phyloP scores from a whole-genome alignment of 2,888 invertebrate genomes.

The Paralinhomoeus sp. region DNA sequence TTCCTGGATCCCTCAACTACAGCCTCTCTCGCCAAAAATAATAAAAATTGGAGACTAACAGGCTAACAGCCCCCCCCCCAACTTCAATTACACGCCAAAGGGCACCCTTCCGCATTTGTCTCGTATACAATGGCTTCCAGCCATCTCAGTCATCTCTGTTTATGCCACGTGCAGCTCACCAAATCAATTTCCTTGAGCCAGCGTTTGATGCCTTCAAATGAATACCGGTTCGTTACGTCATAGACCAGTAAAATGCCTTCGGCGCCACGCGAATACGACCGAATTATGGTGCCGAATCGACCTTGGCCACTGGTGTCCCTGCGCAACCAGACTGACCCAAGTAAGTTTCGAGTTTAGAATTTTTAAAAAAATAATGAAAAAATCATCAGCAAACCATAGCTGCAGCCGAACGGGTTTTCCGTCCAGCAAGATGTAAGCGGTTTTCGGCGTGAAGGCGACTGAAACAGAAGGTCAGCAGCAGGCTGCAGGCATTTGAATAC shows the following conservation, averaged over 20 bases:
- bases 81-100: no score
- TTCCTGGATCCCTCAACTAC: no score
- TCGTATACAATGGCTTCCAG: no score
- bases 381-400: conserved; percentile 53
- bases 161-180: no score
- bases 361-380: no score
- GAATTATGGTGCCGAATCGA: conserved; percentile 81
- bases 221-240: conserved; percentile 96
- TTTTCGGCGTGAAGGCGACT: conserved; percentile 56
- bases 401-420: conserved; percentile 85
- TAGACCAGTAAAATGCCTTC: conserved; percentile 84
- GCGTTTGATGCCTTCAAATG: conserved; percentile 82
- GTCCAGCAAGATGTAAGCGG: conserved; percentile 76
- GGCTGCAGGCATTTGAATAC: no score
- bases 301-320: conserved; percentile 85
- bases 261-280: conserved; percentile 85
- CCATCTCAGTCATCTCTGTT: no score
- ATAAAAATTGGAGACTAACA: no score
- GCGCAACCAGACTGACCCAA: conserved; percentile 1
- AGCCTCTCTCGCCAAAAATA: no score
- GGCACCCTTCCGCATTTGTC: no score
- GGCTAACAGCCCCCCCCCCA: no score
- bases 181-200: conserved; percentile 96
- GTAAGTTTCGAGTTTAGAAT: background rate
- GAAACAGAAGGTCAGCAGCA: no score